These are phyloP conservation scores for Apodemus agrarius DNA, from an alignment of 2,797 vertebrate genomes.

Conservation along the genomic window DNA sequence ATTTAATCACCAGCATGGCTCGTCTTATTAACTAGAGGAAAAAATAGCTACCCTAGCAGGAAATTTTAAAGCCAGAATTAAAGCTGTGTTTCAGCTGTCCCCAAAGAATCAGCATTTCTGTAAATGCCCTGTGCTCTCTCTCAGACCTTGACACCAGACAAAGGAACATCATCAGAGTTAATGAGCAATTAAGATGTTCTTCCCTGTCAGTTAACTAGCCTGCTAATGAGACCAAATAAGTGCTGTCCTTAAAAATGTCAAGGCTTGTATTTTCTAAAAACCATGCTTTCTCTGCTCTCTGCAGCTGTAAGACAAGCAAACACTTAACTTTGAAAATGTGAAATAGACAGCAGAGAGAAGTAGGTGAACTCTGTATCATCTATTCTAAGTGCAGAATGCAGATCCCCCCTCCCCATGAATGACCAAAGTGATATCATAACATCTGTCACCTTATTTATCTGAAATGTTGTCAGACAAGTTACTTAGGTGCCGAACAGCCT, in stretches of 20 bases:
- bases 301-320: slow-evolving; percentile 67
- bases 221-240: slow-evolving; percentile 80
- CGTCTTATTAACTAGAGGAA: slow-evolving; percentile 24
- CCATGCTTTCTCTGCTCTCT: slow-evolving; percentile 57
- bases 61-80: slow-evolving; percentile 39
- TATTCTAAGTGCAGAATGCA: not conserved
- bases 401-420: not conserved
- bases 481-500: not conserved
- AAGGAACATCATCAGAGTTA: slow-evolving; percentile 73
- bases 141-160: slow-evolving; percentile 63
- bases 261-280: slow-evolving; percentile 55
- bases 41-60: not conserved
- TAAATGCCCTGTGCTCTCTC: slow-evolving; percentile 47
- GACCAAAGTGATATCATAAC: not conserved
- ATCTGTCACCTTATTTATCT: not conserved
- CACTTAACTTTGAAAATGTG: slow-evolving; percentile 55
- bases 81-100: slow-evolving; percentile 5
- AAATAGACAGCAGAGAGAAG: slow-evolving; percentile 45
- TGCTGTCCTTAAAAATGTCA: slow-evolving; percentile 70
- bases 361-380: not conserved
- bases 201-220: slow-evolving; percentile 76
- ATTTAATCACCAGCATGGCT: slow-evolving; percentile 25
- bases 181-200: slow-evolving; percentile 82
- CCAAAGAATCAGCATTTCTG: not conserved
- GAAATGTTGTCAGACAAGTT: not conserved